Evolutionary conservation across 2,888 invertebrate species (phyloP).

Genomic region (Drosophila pegasa): DNA sequence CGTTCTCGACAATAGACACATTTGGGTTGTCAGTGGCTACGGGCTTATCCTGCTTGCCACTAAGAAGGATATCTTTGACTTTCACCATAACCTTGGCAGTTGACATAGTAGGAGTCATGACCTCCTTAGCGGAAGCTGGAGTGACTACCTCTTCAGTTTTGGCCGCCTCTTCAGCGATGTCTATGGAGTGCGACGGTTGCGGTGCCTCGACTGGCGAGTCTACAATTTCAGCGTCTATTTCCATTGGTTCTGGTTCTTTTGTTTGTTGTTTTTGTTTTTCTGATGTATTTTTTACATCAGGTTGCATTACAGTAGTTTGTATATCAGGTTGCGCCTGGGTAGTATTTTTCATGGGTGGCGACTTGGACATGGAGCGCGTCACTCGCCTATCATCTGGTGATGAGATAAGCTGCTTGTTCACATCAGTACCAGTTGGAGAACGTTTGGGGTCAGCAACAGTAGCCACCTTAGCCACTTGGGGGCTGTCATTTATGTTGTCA

Average conservation of each 20-base stretch:
- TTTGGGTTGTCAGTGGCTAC: neutral
- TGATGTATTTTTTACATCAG: conserved; percentile 3
- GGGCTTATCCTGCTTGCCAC: neutral
- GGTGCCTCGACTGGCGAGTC: neutral
- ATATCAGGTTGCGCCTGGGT: conserved; percentile 21
- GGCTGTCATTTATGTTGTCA: conserved; percentile 1
- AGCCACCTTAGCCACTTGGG: neutral
- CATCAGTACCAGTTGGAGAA: too few relatives aligned
- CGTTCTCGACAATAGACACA: neutral
- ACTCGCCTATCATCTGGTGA: conserved; percentile 43
- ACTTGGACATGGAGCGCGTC: conserved; percentile 71
- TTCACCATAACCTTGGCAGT: conserved; percentile 16
- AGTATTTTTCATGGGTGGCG: conserved; percentile 41
- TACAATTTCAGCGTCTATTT: neutral
- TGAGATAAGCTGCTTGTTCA: neutral
- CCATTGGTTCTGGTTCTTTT: conserved; percentile 5
- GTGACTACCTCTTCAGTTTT: neutral
- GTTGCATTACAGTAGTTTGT: too few relatives aligned
- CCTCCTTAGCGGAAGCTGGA: neutral
- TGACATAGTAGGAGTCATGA: neutral
- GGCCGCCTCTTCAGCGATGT: neutral
- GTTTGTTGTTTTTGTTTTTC: conserved; percentile 14
- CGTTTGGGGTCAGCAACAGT: neutral
- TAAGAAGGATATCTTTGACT: conserved; percentile 4
- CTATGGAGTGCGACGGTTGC: neutral